These are phyloP conservation scores for Ooceraea biroi DNA, from an alignment of 1,140 invertebrate species.

Conservation along the genomic window DNA sequence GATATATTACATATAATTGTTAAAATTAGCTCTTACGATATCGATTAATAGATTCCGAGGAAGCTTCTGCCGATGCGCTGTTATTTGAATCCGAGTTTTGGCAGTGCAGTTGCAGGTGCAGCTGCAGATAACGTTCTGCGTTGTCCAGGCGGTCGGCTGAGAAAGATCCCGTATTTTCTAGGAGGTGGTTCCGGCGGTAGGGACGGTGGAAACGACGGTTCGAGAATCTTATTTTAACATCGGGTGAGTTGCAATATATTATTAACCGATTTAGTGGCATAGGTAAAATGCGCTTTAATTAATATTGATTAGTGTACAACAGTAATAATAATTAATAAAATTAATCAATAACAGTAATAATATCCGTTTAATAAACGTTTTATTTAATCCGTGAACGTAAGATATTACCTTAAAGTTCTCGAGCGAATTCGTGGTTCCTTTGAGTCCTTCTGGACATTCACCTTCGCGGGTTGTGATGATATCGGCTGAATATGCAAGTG, in stretches of 20 bases:
- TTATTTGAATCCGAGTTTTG: slow-evolving; percentile 80
- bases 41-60: slow-evolving; percentile 62
- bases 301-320: too few relatives aligned
- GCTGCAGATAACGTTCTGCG: slow-evolving; percentile 56
- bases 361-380: not conserved
- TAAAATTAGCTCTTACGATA: slow-evolving; percentile 37
- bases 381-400: not conserved
- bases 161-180: slow-evolving; percentile 80
- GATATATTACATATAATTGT: slow-evolving; percentile 4
- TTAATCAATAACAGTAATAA: not conserved
- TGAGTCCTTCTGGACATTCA: slow-evolving; percentile 32
- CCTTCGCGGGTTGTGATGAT: slow-evolving; percentile 51
- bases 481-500: slow-evolving; percentile 38
- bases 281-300: not conserved
- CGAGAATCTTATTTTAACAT: slow-evolving; percentile 73
- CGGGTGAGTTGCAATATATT: not conserved
- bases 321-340: too few relatives aligned
- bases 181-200: slow-evolving; percentile 74
- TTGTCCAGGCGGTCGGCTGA: slow-evolving; percentile 75
- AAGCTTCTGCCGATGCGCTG: slow-evolving; percentile 72
- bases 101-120: slow-evolving; percentile 35
- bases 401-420: slow-evolving; percentile 76
- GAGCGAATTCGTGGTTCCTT: slow-evolving; percentile 58
- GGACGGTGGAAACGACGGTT: slow-evolving; percentile 78
- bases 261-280: not conserved